Evolutionary conservation across 2,797 vertebrate genomes (phyloP), one percentile per base, ranked within the genome.

Genomic region (Anableps anableps): DNA sequence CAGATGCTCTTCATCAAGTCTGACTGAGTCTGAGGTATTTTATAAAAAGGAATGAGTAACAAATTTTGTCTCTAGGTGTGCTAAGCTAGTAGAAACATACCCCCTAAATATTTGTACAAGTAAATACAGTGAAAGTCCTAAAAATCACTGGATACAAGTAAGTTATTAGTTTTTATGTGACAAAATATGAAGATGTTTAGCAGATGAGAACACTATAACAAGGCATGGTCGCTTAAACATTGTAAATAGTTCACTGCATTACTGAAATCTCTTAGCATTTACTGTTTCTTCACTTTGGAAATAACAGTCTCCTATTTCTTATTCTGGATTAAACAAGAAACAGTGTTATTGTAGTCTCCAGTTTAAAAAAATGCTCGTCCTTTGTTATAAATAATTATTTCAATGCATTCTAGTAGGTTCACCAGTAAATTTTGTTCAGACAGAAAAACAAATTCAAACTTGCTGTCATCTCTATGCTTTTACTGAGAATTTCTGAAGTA

Each of bases 371-470:
- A 3, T 23, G 53, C 38, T 43, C 26, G 4, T 43, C 34, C 36
- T 70, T 70, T 43, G 23, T 43, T 11, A 0, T n/a, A 70, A 43
- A 70, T n/a, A 70, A 41, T 43, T 70, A 26, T 8, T 43, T 43
- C 43, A 26, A 43, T 70, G 23, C n/a, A n/a, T 70, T 70, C 38
- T 41, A 23, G 45, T 19, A 77, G 1, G n/a, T 62, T 83, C 58
- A 23, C 2, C 9, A 70, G 43, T 50, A 58, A 0, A 8, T 72
- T 72, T 19, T 50, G 17, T 74, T 41, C 60, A 41, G 36, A 14
- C 31, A 7, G 10, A 45, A 73, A 64, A 88, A 66, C 34, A 62
- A 55, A 77, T 6, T 38, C 16, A 48, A 11, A 55, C 36, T 50
- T 3, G 47, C 38, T 2, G 0, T 0, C 13, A 9, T 31, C 11